Percentiles rank a stretch among this genome's conserved stretches.
These are phyloP conservation scores for Pardalotus punctatus DNA, from an alignment of 2,113 vertebrate genomes.

Conservation along the genomic window DNA sequence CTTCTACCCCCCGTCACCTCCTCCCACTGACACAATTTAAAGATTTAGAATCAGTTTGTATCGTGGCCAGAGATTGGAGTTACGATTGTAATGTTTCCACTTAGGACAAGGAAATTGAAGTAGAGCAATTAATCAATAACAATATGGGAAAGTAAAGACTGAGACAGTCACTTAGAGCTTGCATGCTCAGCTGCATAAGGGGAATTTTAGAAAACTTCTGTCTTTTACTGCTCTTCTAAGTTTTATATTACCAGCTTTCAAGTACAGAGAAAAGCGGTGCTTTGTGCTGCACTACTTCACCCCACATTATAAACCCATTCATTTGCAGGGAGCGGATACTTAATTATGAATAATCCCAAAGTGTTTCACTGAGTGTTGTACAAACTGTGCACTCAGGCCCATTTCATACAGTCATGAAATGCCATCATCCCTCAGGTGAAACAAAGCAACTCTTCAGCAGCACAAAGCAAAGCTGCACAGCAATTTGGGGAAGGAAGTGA, in stretches of 20 bases:
- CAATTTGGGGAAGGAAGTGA: conserved; percentile 54
- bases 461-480: conserved; percentile 44
- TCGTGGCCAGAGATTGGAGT: not conserved
- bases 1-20: not conserved
- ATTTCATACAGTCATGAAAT: conserved; percentile 32
- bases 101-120: conserved; percentile 51
- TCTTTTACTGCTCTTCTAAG: conserved; percentile 18
- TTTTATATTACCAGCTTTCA: conserved; percentile 11
- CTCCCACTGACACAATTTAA: conserved; percentile 42
- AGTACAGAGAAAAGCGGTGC: not conserved
- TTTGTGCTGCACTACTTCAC: conserved; percentile 11
- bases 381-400: conserved; percentile 1
- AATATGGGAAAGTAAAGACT: conserved; percentile 27
- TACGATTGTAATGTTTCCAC: conserved; percentile 19
- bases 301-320: not conserved
- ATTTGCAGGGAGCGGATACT: not conserved
- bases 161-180: not conserved
- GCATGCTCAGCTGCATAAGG: not conserved
- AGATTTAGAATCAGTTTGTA: conserved; percentile 42
- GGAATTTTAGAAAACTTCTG: conserved; percentile 18
- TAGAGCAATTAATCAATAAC: conserved; percentile 50
- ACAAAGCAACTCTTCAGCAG: conserved; percentile 53
- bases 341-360: conserved; percentile 31
- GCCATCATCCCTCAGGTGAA: conserved; percentile 63
- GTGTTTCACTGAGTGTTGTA: not conserved